Base-by-base conservation (phyloP, 2,888 invertebrate species). In the Dryadula phaetusa region DNA sequence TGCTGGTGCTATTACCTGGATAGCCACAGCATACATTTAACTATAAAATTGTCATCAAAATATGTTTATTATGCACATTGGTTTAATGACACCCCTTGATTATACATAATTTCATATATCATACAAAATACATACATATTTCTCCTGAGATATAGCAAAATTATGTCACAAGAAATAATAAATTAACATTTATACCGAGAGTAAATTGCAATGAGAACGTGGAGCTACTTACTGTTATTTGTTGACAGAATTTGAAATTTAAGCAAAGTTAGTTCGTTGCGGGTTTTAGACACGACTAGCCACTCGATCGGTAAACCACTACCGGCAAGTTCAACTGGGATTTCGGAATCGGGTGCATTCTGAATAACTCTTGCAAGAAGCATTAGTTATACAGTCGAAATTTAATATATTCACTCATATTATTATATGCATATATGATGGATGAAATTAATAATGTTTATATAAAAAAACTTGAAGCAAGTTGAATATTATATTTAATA, bases 271-370 rank as follows among this genome's bases (percentile, higher is more conserved):
- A 60, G 60, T 60, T 60, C 60, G 60, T 60, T 60, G 60, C 60
- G 61, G 47, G 47, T 62, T 78, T 76, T 71, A 78, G 79, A 81
- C 81, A 82, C 78, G 79, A 79, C 77, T 74, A 75, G 81, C 82
- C 81, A 83, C 81, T 85, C 81, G 78, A 79, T 78, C 71, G 74
- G 75, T 71, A 73, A 76, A 75, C 77, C 72, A 72, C 74, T 68
- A 69, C 65, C 70, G 71, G 69, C 72, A 72, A 73, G 68, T 72
- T 77, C 72, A 76, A 74, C 76, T 60, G 74, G 72, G 67, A 66
- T 70, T 71, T 68, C 64, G 66, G 52, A 67, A 65, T 71, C 66
- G 61, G 61, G 58, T 66, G 69, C 69, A 69, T 63, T 67, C 65
- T 62, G 66, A 66, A 68, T 62, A 64, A 47, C 56, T 69, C 47